These are phyloP conservation scores for Oreochromis mossambicus DNA, from an alignment of 2,797 vertebrate genomes.

Conservation along the genomic window DNA sequence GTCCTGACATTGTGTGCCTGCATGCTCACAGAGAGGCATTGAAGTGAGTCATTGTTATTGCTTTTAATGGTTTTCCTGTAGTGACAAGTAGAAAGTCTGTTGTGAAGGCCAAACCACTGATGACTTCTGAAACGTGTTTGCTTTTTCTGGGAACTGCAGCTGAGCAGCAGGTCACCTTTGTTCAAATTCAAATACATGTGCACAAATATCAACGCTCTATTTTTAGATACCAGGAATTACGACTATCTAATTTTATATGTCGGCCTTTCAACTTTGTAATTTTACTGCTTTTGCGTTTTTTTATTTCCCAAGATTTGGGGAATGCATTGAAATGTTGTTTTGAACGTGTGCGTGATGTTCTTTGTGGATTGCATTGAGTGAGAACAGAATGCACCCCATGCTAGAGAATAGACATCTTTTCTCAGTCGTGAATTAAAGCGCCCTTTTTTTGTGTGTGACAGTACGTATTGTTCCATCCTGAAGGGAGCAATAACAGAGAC, in stretches of 20 bases:
- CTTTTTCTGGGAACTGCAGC: background rate
- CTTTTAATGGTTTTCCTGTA: background rate
- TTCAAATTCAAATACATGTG: background rate
- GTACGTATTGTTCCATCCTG: background rate
- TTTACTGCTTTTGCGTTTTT: background rate
- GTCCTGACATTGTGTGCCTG: background rate
- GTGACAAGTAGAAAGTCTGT: background rate
- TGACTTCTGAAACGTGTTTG: background rate
- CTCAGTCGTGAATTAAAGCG: background rate
- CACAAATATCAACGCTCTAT: background rate
- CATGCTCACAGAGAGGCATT: background rate
- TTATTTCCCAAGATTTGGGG: background rate
- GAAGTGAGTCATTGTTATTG: background rate
- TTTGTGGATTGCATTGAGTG: background rate
- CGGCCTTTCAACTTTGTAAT: background rate
- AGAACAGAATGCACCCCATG: background rate
- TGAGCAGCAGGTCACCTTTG: background rate
- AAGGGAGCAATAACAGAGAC: background rate
- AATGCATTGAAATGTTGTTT: background rate
- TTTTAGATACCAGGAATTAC: background rate
- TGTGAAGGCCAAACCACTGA: background rate
- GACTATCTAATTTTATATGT: background rate
- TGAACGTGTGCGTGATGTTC: background rate
- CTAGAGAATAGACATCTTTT: background rate
- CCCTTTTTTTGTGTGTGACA: background rate